Conservation (phyloP, 2,888 invertebrate species). For the Eristalinus sepulchralis region DNA sequence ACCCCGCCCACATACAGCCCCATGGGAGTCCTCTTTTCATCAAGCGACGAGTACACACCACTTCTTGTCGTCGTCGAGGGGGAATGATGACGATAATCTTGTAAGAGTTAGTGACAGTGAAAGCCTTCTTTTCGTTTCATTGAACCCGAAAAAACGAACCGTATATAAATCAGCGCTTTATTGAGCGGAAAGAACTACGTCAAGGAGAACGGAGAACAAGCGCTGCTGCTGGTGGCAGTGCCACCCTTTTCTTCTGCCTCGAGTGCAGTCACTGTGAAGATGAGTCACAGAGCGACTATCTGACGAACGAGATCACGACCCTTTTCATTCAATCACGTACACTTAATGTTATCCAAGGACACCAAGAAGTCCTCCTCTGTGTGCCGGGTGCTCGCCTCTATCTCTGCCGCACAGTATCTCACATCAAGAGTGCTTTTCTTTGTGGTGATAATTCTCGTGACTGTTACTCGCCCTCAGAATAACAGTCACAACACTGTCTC, state of each 20-base stretch:
- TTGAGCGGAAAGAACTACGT: constrained; percentile 68
- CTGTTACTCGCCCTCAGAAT: background rate
- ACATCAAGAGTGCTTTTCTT: constrained; percentile 21
- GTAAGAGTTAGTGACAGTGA: constrained; percentile 1
- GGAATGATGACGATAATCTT: background rate
- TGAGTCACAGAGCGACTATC: constrained; percentile 29
- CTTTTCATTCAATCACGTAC: constrained; percentile 68
- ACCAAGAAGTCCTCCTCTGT: constrained; percentile 2
- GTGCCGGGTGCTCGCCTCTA: no score
- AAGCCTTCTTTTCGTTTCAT: constrained; percentile 59
- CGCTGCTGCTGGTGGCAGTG: constrained; percentile 46
- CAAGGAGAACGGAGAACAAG: constrained; percentile 39
- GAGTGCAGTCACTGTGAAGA: constrained; percentile 23
- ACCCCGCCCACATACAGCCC: background rate
- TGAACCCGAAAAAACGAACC: constrained; percentile 52
- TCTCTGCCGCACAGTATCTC: background rate
- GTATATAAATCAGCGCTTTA: constrained; percentile 66
- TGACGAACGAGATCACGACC: constrained; percentile 66
- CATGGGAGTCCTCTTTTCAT: background rate
- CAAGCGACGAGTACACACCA: background rate
- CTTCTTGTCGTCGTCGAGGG: background rate
- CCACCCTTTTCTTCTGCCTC: constrained; percentile 40
- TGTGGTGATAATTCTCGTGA: constrained; percentile 4
- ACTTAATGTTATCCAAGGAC: constrained; percentile 64
- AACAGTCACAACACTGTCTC: no score